A percentile compares a stretch with the other conserved stretches of the same genome.
Conservation (phyloP, 2,113 vertebrate genomes). For the Sapayoa aenigma region DNA sequence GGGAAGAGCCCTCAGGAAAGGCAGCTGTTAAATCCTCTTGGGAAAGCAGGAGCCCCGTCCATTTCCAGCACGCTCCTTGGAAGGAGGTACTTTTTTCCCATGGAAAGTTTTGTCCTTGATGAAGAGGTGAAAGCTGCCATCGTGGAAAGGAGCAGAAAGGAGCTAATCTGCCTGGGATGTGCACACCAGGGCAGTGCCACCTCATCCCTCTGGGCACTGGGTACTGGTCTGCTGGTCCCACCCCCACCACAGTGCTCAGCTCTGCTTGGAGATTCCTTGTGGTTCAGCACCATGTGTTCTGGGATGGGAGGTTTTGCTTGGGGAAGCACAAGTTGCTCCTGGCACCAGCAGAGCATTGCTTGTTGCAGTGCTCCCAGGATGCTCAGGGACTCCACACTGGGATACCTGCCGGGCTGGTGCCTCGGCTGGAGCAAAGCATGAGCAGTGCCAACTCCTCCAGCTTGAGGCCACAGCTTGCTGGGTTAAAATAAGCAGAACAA, state of each 20-base stretch:
- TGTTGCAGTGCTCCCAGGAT: rapidly evolving
- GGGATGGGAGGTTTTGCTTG: neutral
- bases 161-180: rapidly evolving
- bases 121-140: neutral
- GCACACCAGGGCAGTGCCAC: neutral
- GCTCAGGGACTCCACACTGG: rapidly evolving
- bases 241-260: neutral
- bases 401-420: neutral
- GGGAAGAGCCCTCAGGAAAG: rapidly evolving
- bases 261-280: neutral
- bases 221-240: neutral
- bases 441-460: neutral
- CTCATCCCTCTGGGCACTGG: rapidly evolving
- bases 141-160: neutral
- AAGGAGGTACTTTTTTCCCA: neutral
- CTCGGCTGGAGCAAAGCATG: neutral
- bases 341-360: rapidly evolving
- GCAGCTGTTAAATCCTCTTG: neutral
- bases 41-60: neutral
- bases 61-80: neutral
- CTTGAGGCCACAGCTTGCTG: neutral
- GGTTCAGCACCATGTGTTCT: neutral
- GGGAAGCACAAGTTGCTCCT: neutral
- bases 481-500: neutral
- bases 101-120: neutral